These are phyloP conservation scores for Arion vulgaris DNA, from an alignment of 1,140 invertebrate species.

Conservation along the genomic window DNA sequence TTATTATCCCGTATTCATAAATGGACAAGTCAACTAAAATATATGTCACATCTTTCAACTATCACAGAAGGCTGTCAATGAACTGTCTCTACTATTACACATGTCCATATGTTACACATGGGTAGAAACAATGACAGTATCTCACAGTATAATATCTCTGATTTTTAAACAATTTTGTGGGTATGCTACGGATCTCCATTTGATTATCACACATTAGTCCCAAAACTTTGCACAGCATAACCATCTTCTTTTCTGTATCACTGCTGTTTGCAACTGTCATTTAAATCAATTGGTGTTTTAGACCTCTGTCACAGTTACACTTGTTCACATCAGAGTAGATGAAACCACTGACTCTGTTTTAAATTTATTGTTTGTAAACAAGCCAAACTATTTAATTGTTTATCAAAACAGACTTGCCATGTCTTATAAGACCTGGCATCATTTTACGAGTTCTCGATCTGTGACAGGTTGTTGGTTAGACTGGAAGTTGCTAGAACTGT, in stretches of 20 bases:
- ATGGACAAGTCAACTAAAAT: too few relatives aligned
- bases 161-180: not conserved
- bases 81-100: not conserved
- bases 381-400: too few relatives aligned
- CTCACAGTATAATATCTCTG: not conserved
- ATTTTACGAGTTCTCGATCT: conserved; percentile 25
- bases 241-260: too few relatives aligned
- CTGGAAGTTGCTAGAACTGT: not conserved
- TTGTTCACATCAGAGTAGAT: not conserved
- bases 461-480: not conserved
- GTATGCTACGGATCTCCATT: not conserved
- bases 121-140: not conserved
- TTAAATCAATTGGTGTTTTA: not conserved
- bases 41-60: conserved; percentile 8
- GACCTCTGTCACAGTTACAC: not conserved
- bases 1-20: too few relatives aligned
- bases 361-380: too few relatives aligned
- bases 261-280: too few relatives aligned
- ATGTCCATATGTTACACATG: not conserved
- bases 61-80: conserved; percentile 3
- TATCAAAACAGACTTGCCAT: not conserved
- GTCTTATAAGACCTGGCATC: conserved; percentile 8
- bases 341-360: too few relatives aligned
- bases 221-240: too few relatives aligned
- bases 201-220: not conserved